Conservation (phyloP, 2,888 invertebrate species). For the Rhagium mordax region DNA sequence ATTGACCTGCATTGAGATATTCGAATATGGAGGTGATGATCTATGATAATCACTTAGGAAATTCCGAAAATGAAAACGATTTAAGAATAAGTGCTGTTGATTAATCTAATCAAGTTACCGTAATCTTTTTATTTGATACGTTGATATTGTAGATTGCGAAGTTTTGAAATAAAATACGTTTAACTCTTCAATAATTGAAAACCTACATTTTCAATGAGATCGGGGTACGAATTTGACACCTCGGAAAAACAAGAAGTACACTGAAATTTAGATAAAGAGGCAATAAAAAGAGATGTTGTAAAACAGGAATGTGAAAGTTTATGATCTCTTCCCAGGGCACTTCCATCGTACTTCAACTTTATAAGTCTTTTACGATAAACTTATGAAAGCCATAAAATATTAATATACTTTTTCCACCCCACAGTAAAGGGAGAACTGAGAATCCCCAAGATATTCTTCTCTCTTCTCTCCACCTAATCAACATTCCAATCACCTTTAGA, state of each 20-base stretch:
- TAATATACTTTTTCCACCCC: constrained; percentile 58
- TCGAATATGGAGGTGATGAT: no score
- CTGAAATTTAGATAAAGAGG: constrained; percentile 56
- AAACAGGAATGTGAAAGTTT: constrained; percentile 56
- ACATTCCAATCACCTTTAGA: constrained; percentile 70
- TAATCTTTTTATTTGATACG: no score
- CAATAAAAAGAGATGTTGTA: constrained; percentile 58
- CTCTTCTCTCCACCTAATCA: constrained; percentile 67
- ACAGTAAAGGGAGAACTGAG: constrained; percentile 20
- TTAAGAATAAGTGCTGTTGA: no score
- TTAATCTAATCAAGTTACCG: no score
- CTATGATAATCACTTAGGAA: no score
- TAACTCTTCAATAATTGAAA: background rate
- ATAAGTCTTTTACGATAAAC: constrained; percentile 62
- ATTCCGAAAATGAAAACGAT: no score
- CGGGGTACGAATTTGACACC: background rate
- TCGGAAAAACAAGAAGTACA: constrained; percentile 34
- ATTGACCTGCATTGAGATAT: no score
- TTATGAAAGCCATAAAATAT: constrained; percentile 63
- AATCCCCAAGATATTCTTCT: constrained; percentile 49
- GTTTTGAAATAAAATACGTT: no score
- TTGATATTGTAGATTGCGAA: no score
- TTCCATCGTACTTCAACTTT: constrained; percentile 58
- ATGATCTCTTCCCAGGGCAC: constrained; percentile 57
- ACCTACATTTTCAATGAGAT: background rate